Conservation (phyloP, 1,140 invertebrate species). For the Cotesia chilonis region DNA sequence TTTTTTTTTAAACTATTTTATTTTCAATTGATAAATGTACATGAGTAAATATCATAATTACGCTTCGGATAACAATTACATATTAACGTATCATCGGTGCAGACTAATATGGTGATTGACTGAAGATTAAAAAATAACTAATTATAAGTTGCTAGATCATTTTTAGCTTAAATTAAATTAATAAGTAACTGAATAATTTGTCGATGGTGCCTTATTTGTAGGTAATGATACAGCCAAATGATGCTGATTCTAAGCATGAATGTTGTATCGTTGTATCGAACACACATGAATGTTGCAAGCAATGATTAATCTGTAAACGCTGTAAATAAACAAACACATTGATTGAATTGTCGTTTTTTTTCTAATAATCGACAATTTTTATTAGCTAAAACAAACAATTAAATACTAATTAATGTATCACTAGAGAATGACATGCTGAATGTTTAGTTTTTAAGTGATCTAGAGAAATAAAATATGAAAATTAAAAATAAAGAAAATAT, state of each 20-base stretch:
- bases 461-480: conserved; percentile 6
- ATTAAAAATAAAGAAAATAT: conserved; percentile 8
- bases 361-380: conserved; percentile 4
- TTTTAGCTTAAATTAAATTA: conserved; percentile 40
- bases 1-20: conserved; percentile 33
- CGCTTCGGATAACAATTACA: conserved; percentile 50
- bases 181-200: conserved; percentile 59
- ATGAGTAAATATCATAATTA: conserved; percentile 45
- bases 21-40: conserved; percentile 42
- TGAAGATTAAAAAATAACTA: conserved; percentile 41
- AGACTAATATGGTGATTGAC: conserved; percentile 43
- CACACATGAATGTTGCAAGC: conserved; percentile 45
- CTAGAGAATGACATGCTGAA: conserved; percentile 34
- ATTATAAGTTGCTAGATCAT: conserved; percentile 48
- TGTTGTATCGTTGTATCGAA: conserved; percentile 30
- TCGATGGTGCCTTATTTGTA: conserved; percentile 67
- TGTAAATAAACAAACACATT: conserved; percentile 49
- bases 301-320: conserved; percentile 53
- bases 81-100: conserved; percentile 48
- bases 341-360: conserved; percentile 18
- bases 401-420: conserved; percentile 44
- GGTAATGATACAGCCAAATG: conserved; percentile 46
- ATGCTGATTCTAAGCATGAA: conserved; percentile 42
- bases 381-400: not conserved
- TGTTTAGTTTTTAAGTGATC: conserved; percentile 36